Evolutionary conservation across 2,113 vertebrate genomes (phyloP).

Genomic region (Tachycineta bicolor): DNA sequence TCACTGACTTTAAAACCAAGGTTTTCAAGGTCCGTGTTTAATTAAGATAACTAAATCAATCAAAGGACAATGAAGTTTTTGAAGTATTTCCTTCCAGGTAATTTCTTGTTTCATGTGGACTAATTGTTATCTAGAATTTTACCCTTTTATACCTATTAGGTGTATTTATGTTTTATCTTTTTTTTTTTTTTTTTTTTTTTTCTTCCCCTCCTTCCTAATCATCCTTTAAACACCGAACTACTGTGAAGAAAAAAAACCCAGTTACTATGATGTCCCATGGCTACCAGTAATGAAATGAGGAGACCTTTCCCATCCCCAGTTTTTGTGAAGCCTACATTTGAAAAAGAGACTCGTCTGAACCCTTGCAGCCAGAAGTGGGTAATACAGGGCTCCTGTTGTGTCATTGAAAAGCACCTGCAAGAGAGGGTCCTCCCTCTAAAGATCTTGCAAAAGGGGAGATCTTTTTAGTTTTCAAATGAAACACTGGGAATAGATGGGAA

Average conservation of each 20-base stretch:
- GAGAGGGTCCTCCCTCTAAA: background rate
- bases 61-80: background rate
- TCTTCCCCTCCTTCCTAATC: background rate
- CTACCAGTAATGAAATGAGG: background rate
- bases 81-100: background rate
- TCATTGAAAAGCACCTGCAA: background rate
- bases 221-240: background rate
- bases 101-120: background rate
- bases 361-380: background rate
- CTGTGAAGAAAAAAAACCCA: background rate
- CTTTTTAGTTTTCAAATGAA: background rate
- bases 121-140: background rate
- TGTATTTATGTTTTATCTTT: background rate
- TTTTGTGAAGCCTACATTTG: background rate
- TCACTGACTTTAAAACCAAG: background rate
- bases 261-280: background rate
- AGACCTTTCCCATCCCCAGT: background rate
- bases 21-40: background rate
- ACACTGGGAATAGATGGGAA: background rate
- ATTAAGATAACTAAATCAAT: slow-evolving; percentile 38
- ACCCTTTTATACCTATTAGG: background rate
- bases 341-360: background rate
- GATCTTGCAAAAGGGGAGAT: background rate
- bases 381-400: background rate
- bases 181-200: no score